Evolutionary conservation across 2,888 invertebrate species (phyloP).

Genomic region (Synanthedon andrenaeformis): DNA sequence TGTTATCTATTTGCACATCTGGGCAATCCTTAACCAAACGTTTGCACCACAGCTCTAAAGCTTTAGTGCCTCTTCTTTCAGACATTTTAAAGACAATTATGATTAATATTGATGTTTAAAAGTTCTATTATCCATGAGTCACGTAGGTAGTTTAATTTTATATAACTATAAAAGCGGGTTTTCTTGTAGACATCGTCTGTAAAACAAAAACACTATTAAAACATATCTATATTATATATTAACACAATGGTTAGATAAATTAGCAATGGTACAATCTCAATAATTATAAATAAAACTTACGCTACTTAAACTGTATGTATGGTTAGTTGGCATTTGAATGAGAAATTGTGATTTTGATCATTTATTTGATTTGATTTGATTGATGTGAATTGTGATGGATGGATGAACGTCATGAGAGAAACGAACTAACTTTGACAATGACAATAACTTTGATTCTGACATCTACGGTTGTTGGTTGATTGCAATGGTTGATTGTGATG

Average conservation of each 20-base stretch:
- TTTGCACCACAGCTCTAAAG: constrained; percentile 92
- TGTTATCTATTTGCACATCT: constrained; percentile 90
- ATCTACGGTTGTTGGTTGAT: no score
- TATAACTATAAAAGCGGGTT: not conserved
- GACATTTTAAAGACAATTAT: constrained; percentile 69
- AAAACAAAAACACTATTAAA: not conserved
- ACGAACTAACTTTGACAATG: no score
- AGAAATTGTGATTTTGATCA: constrained; percentile 4
- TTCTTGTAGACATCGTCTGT: no score
- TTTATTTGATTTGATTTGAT: constrained; percentile 7
- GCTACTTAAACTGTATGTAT: constrained; percentile 9
- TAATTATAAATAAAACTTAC: no score
- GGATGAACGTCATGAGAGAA: constrained; percentile 2
- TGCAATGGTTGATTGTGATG: no score
- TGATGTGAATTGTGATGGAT: constrained; percentile 8
- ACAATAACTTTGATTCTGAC: no score
- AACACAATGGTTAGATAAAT: no score
- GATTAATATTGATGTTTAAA: not conserved
- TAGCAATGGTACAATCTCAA: no score
- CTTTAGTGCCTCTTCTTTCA: constrained; percentile 89
- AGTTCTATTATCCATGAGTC: not conserved
- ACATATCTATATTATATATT: constrained; percentile 1
- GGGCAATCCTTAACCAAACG: constrained; percentile 90
- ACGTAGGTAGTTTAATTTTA: not conserved
- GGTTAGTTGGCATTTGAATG: constrained; percentile 23